Conservation (phyloP, 2,113 vertebrate species). For the Hyperopisus bebe region DNA sequence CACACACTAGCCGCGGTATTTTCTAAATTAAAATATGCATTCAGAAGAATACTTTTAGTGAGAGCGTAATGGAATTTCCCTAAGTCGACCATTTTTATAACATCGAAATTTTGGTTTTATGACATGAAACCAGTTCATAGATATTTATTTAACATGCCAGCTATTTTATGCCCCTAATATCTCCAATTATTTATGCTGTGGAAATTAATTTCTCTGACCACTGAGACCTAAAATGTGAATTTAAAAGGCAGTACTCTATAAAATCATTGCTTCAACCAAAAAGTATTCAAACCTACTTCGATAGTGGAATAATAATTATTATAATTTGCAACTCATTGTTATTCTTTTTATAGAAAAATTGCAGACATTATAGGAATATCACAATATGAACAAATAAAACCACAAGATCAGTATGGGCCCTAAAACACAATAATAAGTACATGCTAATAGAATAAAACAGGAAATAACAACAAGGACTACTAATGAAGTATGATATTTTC, state of each 20-base stretch:
- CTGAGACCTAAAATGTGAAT: slow-evolving; percentile 31
- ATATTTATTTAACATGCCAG: slow-evolving; percentile 45
- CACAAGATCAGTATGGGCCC: not conserved
- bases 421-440: not conserved
- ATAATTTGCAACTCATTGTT: not conserved
- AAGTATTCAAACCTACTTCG: not conserved
- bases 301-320: not conserved
- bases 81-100: not conserved
- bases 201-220: slow-evolving; percentile 65
- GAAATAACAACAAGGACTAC: not conserved
- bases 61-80: not conserved
- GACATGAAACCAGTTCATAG: slow-evolving; percentile 29
- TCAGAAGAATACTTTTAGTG: not conserved
- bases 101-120: slow-evolving; percentile 8
- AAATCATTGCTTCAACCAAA: not conserved
- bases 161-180: slow-evolving; percentile 15
- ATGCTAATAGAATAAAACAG: not conserved
- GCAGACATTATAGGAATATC: not conserved
- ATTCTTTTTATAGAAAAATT: not conserved
- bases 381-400: not conserved
- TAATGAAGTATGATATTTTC: not conserved
- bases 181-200: slow-evolving; percentile 65
- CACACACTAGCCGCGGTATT: not conserved
- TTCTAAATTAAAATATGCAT: not conserved
- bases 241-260: not conserved